A percentile compares a stretch with the other conserved stretches of the same genome.
Evolutionary conservation across 2,797 vertebrate genomes (phyloP).

Genomic region (Acrossocheilus fasciatus): DNA sequence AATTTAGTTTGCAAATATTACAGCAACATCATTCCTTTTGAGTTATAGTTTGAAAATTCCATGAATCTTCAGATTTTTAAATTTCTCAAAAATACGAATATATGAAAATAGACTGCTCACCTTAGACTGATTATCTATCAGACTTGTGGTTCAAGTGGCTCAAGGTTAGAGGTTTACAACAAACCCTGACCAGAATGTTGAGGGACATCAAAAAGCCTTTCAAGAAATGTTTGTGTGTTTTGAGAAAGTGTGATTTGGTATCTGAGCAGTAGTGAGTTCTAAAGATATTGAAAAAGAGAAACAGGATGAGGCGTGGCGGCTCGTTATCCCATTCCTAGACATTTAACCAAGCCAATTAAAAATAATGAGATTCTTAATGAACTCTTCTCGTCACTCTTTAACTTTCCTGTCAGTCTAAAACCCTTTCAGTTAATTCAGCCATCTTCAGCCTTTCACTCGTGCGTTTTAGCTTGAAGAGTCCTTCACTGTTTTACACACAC

Average conservation of each 20-base stretch:
- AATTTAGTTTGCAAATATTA: not conserved
- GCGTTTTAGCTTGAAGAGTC: conserved; percentile 6
- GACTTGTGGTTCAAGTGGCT: not conserved
- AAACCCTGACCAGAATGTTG: not conserved
- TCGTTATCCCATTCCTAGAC: conserved; percentile 22
- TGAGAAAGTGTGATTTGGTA: not conserved
- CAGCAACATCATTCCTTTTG: not conserved
- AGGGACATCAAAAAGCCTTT: not conserved
- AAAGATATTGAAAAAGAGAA: conserved; percentile 4
- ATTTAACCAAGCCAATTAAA: conserved; percentile 38
- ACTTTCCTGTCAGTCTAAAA: conserved; percentile 16
- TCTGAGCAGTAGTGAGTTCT: not conserved
- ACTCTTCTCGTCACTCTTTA: conserved; percentile 17
- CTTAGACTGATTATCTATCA: not conserved
- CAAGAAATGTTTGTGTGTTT: not conserved
- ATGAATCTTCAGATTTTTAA: not conserved
- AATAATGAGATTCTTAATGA: conserved; percentile 44
- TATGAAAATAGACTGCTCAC: not conserved
- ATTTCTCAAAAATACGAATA: not conserved
- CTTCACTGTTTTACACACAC: conserved; percentile 7
- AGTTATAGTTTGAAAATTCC: not conserved
- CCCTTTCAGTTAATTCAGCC: conserved; percentile 1
- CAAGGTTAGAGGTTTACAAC: not conserved
- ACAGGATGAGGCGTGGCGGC: conserved; percentile 18
- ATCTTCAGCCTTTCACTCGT: not conserved